These are phyloP conservation scores for Drosophila lacicola DNA, from an alignment of 2,888 invertebrate genomes.

Conservation along the genomic window DNA sequence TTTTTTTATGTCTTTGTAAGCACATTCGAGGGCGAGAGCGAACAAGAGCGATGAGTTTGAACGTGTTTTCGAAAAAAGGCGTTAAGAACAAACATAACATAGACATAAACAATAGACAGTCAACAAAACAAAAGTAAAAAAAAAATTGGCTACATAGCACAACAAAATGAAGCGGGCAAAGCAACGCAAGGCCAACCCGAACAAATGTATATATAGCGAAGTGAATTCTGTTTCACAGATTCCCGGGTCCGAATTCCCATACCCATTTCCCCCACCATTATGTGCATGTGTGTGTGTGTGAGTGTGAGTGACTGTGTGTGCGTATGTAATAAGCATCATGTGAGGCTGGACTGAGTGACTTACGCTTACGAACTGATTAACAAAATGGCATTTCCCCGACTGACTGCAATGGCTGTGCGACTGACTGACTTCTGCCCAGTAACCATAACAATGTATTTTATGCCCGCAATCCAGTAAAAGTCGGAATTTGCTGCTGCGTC, in stretches of 20 bases:
- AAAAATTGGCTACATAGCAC: conserved; percentile 36
- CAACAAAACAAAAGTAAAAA: conserved; percentile 19
- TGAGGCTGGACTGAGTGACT: conserved; percentile 61
- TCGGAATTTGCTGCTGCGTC: conserved; percentile 38
- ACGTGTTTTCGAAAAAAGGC: conserved; percentile 40
- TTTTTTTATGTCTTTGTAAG: conserved; percentile 33
- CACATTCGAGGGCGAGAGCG: conserved; percentile 60
- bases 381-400: conserved; percentile 69
- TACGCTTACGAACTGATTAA: conserved; percentile 69
- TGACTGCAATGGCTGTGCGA: conserved; percentile 57
- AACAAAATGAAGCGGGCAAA: conserved; percentile 55
- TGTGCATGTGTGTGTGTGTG: conserved; percentile 24
- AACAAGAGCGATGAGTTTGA: conserved; percentile 45
- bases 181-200: conserved; percentile 45
- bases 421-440: conserved; percentile 79
- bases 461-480: conserved; percentile 52
- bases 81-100: conserved; percentile 29
- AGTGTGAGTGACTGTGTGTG: conserved; percentile 28
- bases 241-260: conserved; percentile 28
- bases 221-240: conserved; percentile 19
- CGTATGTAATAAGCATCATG: conserved; percentile 59
- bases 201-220: conserved; percentile 19
- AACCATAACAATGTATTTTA: conserved; percentile 78
- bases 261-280: conserved; percentile 10
- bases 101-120: conserved; percentile 4